Base-by-base conservation (phyloP, 1,140 invertebrate genomes). In the Aradophagus sp. region DNA sequence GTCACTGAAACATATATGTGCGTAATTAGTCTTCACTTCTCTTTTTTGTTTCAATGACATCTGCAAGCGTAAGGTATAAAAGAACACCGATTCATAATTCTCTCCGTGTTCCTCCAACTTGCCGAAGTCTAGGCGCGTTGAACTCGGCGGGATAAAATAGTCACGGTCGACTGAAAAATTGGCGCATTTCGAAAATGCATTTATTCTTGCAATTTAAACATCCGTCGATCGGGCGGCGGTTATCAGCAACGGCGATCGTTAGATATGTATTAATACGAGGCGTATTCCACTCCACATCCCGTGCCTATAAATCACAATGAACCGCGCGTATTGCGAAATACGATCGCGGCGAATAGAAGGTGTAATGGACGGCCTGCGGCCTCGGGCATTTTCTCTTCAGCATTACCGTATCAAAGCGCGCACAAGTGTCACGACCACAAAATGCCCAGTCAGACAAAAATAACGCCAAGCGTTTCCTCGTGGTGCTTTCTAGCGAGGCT, bases 401-500 rank as follows among this genome's bases (percentile, higher is more conserved):
- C 45, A 56, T 65, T 69, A 65, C 59, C 45, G 59, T 65, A 69
- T 69, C 65, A 61, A 55, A 69, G 53, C 52, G 53, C 59, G 32
- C 53, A 63, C 32, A 68, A 73, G 65, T 73, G 59, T 73, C 71
- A 73, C 71, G 71, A 73, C 45, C 65, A 68, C 63, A 69, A 74
- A 74, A 66, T 61, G 55, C 50, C 34, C 58, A 32, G 58, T 38
- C 35, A 12, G 5, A 38, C 47, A 62, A 69, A 74, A 74, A 65
- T 68, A n/a, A 16, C 35, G 23, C 63, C 8, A 59, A 42, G 52
- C 11, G 47, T 65, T 73, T 50, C 47, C 63, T 63, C 20, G 47
- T 35, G 34, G 48, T 38, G 55, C 71, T 74, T 74, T 74, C 71
- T 74, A 66, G 47, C 50, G 32, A 27, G 23, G 34, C 53, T 52